phyloP scores from a whole-genome alignment of 2,113 vertebrate species.

The Excalfactoria chinensis region DNA sequence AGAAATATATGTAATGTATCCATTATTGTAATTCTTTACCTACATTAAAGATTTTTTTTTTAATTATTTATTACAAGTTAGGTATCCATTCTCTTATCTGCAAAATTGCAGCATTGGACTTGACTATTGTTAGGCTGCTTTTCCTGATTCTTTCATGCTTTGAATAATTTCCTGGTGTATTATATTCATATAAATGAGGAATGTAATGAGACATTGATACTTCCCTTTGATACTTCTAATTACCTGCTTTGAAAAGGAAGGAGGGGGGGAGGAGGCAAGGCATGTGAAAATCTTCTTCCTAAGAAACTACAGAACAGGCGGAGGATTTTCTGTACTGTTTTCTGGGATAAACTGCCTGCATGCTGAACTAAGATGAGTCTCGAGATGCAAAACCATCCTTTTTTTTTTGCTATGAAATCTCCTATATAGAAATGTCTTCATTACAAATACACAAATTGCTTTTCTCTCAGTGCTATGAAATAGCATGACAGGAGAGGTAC shows the following conservation, averaged over 20 bases:
- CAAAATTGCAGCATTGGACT: conserved; percentile 42
- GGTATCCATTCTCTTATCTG: conserved; percentile 64
- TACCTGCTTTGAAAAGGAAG: conserved; percentile 42
- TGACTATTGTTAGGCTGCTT: background rate
- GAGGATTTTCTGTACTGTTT: background rate
- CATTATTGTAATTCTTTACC: conserved; percentile 66
- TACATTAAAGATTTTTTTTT: conserved; percentile 12
- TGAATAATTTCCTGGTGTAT: conserved; percentile 73
- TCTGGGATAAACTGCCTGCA: background rate
- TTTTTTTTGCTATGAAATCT: background rate
- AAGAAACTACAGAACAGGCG: background rate
- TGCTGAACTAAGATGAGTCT: background rate
- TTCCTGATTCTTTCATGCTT: conserved; percentile 22
- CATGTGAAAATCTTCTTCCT: background rate
- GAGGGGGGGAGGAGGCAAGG: background rate
- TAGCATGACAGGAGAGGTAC: background rate
- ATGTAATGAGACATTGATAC: conserved; percentile 67
- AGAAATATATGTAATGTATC: conserved; percentile 35
- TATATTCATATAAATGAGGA: conserved; percentile 71
- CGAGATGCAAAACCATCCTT: background rate
- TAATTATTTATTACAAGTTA: conserved; percentile 42
- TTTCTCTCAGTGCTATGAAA: background rate
- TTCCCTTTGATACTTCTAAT: conserved; percentile 75
- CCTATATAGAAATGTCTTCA: background rate
- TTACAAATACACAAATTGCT: background rate